Evolutionary conservation across 2,797 vertebrate species (phyloP), one percentile per base, ranked within the genome.

Genomic region (Spizella passerina): DNA sequence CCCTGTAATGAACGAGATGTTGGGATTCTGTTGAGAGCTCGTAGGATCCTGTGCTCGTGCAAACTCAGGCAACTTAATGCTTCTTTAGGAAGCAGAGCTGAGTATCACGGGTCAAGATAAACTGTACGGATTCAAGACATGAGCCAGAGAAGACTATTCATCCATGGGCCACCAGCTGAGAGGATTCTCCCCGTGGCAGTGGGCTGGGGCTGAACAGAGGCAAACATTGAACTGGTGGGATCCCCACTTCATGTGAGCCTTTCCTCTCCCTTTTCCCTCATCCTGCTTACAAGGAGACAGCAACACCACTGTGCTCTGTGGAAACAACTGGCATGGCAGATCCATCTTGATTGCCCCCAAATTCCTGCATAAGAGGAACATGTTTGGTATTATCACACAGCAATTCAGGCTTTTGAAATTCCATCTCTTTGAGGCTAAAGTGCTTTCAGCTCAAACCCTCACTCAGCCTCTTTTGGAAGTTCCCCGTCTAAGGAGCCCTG

Each of bases 191-290:
- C 32, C 56, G 50, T 9, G 39, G 32, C 9, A 4, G 23, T 0
- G 4, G 26, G 9, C 39, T 57, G 29, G 36, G 23, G 7, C 27
- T 2, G 17, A 76, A 32, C 44, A 50, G 24, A 47, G 30, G 47
- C 36, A 88, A 70, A 41, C 0, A 1, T 26, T 26, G 0, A 2
- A 0, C n/a, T 23, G 32, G 14, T 76, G 44, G 30, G n/a, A 72
- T 26, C 12, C 6, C 7, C 5, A 1, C 14, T 78, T 39, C 2
- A 2, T 0, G 0, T n/a, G 32, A 94, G 34, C 21, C 29, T 65
- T 50, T 4, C 3, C 47, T 90, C 3, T 3, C 47, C 43, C 23
- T 32, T 53, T 77, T 52, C 36, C n/a, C 44, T 92, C 36, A 50
- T 41, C 39, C 72, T 88, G 24, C 60, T 64, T 79, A 22, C 34